A percentile compares a stretch with the other conserved stretches of the same genome.
These are phyloP conservation scores for Lasioglossum calceatum DNA, from an alignment of 2,888 invertebrate species.

Conservation along the genomic window DNA sequence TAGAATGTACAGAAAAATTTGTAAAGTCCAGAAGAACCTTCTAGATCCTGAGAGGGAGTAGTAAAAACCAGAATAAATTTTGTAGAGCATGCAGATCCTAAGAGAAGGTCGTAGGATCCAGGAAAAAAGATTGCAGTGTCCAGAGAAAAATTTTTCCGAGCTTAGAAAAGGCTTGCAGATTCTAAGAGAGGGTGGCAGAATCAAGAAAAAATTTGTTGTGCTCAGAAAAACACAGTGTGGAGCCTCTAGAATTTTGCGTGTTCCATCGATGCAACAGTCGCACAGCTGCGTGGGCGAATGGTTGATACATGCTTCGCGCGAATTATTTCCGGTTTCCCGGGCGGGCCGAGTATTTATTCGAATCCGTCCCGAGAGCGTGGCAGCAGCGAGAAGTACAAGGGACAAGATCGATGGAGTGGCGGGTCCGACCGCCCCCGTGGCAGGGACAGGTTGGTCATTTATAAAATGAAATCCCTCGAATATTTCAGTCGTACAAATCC, in stretches of 20 bases:
- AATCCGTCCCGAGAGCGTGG: conserved; percentile 13
- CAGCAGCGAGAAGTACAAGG: conserved; percentile 45
- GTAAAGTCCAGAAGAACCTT: too few relatives aligned
- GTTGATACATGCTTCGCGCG: neutral
- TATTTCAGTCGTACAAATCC: conserved; percentile 76
- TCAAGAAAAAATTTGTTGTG: neutral
- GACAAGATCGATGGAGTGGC: conserved; percentile 63
- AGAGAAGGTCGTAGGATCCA: neutral
- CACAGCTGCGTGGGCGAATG: neutral
- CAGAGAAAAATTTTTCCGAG: neutral
- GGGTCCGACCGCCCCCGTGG: conserved; percentile 55
- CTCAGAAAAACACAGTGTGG: too few relatives aligned
- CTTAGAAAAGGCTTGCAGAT: neutral
- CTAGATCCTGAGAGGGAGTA: neutral
- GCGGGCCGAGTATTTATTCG: conserved; percentile 22
- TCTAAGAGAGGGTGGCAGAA: neutral
- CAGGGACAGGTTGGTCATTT: conserved; percentile 75
- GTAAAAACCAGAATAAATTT: neutral
- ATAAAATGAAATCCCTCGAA: conserved; percentile 77
- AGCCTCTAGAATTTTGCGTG: too few relatives aligned
- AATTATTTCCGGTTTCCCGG: neutral
- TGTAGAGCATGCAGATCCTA: too few relatives aligned
- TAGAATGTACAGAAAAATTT: neutral
- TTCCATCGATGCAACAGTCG: neutral
- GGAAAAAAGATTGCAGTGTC: too few relatives aligned